These are phyloP conservation scores for Thecocarcelia acutangulata DNA, from an alignment of 2,888 invertebrate genomes.

Conservation along the genomic window DNA sequence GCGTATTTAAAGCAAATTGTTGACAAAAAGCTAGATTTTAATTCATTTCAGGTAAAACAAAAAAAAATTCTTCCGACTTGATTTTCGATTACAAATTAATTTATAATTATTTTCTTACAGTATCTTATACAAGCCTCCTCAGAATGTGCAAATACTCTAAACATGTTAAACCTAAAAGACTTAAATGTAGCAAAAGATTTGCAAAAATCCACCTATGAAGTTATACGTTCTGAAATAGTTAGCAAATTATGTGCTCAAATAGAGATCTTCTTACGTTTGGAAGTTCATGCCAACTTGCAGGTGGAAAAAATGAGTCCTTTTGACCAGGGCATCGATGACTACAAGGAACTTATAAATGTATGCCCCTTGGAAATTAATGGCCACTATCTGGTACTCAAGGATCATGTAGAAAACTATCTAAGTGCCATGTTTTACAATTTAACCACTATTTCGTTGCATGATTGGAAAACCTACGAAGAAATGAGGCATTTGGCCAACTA, in stretches of 20 bases:
- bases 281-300: conserved; percentile 95
- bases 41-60: conserved; percentile 75
- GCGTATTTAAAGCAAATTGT: conserved; percentile 89
- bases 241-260: conserved; percentile 91
- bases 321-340: conserved; percentile 83
- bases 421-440: conserved; percentile 98
- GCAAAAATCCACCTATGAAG: conserved; percentile 76
- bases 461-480: conserved; percentile 98
- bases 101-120: conserved; percentile 76
- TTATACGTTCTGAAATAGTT: conserved; percentile 84
- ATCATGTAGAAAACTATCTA: conserved; percentile 91
- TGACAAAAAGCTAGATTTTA: conserved; percentile 85
- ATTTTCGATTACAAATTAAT: neutral
- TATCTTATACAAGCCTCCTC: conserved; percentile 82
- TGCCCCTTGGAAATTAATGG: conserved; percentile 83
- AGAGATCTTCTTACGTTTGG: conserved; percentile 95
- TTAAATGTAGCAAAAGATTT: conserved; percentile 72
- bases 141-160: conserved; percentile 78
- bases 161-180: conserved; percentile 69
- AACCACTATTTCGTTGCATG: conserved; percentile 97
- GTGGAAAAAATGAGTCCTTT: conserved; percentile 88
- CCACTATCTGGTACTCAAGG: conserved; percentile 85
- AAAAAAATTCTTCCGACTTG: neutral
- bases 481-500: conserved; percentile 96
- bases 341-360: conserved; percentile 84